Evolutionary conservation across 2,113 vertebrate genomes (phyloP).

Genomic region (Salminus brasiliensis): DNA sequence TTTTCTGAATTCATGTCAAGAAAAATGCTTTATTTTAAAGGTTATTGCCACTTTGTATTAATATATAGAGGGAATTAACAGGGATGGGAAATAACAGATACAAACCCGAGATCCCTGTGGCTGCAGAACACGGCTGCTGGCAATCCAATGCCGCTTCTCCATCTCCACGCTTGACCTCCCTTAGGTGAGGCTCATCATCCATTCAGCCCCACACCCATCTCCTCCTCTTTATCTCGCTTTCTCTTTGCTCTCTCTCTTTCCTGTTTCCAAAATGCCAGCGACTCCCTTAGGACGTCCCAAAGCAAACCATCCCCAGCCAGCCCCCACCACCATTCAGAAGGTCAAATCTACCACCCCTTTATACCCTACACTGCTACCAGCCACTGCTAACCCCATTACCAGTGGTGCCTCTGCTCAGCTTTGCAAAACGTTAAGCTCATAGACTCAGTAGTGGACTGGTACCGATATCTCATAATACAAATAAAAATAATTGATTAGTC

Average conservation of each 20-base stretch:
- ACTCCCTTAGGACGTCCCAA: slow-evolving; percentile 29
- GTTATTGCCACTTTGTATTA: no score
- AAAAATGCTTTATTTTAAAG: no score
- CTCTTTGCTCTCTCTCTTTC: background rate
- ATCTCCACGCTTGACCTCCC: slow-evolving; percentile 34
- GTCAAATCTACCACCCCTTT: slow-evolving; percentile 7
- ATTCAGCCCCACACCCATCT: slow-evolving; percentile 23
- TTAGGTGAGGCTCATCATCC: slow-evolving; percentile 32
- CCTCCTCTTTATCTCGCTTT: no score
- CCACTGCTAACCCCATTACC: slow-evolving; percentile 14
- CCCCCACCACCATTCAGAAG: slow-evolving; percentile 13
- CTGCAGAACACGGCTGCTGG: background rate
- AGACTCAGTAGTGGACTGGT: background rate
- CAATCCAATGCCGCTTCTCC: background rate
- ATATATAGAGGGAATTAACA: background rate
- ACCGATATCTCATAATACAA: no score
- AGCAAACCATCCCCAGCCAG: slow-evolving; percentile 23
- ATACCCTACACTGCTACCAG: background rate
- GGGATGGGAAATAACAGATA: background rate
- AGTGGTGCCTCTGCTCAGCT: background rate
- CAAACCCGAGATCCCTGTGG: background rate
- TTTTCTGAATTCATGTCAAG: no score
- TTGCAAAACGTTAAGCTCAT: background rate
- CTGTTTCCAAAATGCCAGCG: slow-evolving; percentile 22
- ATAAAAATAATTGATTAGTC: no score